Percentiles rank a stretch among this genome's conserved stretches.
Conservation (phyloP, 2,113 vertebrate species). For the Camelus bactrianus region DNA sequence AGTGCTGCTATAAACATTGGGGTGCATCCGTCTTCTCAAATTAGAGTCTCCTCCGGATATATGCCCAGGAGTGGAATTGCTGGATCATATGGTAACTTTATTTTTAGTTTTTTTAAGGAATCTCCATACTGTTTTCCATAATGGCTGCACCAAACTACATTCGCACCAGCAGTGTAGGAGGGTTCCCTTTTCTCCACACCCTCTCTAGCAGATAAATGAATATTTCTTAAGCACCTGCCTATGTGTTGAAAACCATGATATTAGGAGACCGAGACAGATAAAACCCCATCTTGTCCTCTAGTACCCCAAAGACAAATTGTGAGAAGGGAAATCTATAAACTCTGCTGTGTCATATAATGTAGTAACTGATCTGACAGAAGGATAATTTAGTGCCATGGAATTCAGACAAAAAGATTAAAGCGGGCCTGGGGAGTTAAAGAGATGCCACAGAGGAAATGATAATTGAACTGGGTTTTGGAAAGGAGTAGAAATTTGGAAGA, state of each 20-base stretch:
- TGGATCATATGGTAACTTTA: no score
- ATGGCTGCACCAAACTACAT: no score
- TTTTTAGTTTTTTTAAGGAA: no score
- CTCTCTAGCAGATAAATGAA: neutral
- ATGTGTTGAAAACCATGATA: neutral
- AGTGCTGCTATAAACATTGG: no score
- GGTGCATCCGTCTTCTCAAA: no score
- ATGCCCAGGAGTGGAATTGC: no score
- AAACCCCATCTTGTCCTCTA: neutral
- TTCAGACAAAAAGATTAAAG: neutral
- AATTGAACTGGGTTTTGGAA: conserved; percentile 30
- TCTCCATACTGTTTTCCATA: no score
- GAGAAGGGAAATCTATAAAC: neutral
- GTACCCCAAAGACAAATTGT: neutral
- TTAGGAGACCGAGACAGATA: neutral
- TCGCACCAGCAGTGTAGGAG: no score
- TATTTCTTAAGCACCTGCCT: neutral
- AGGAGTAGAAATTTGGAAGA: conserved; percentile 16
- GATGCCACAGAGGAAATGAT: neutral
- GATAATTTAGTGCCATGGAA: neutral
- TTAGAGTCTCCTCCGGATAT: no score
- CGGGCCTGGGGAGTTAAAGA: neutral
- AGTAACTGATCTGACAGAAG: neutral
- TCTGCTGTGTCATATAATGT: neutral
- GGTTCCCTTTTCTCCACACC: no score